Conservation (phyloP, 2,888 invertebrate species). For the Troides oblongomaculatus region DNA sequence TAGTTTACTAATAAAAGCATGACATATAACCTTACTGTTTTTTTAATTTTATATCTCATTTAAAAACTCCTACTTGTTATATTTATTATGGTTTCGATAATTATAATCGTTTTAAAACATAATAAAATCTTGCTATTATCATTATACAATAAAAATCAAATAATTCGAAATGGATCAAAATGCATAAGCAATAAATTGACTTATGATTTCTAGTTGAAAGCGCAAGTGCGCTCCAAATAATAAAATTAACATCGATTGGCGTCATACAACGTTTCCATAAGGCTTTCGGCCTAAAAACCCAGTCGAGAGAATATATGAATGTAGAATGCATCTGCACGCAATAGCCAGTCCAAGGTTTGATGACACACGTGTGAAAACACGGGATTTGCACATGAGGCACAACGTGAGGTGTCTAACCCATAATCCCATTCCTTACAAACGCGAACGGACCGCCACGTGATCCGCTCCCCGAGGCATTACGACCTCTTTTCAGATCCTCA, state of each 20-base stretch:
- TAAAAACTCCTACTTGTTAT: too few relatives aligned
- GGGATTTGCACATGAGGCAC: slow-evolving; percentile 38
- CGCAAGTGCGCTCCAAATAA: slow-evolving; percentile 39
- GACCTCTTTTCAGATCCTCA: slow-evolving; percentile 23
- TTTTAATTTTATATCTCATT: too few relatives aligned
- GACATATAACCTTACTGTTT: too few relatives aligned
- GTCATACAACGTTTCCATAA: slow-evolving; percentile 37
- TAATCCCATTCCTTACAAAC: slow-evolving; percentile 29
- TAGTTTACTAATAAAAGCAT: too few relatives aligned
- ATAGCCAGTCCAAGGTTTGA: slow-evolving; percentile 47
- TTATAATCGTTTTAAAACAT: too few relatives aligned
- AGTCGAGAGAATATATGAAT: slow-evolving; percentile 55
- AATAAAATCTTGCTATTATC: too few relatives aligned
- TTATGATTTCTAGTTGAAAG: slow-evolving; percentile 37
- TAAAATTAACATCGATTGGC: slow-evolving; percentile 38
- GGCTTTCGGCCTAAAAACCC: slow-evolving; percentile 52
- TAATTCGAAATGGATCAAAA: too few relatives aligned
- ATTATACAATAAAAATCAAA: too few relatives aligned
- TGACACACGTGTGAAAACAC: slow-evolving; percentile 48
- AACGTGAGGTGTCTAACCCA: slow-evolving; percentile 47
- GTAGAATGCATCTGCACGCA: slow-evolving; percentile 38
- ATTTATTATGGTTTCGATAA: too few relatives aligned
- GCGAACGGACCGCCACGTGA: slow-evolving; percentile 32
- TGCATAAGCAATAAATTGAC: slow-evolving; percentile 19
- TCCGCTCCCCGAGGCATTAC: slow-evolving; percentile 30